Base-by-base conservation (phyloP, 2,113 vertebrate genomes). In the Sphaerodactylus townsendi region DNA sequence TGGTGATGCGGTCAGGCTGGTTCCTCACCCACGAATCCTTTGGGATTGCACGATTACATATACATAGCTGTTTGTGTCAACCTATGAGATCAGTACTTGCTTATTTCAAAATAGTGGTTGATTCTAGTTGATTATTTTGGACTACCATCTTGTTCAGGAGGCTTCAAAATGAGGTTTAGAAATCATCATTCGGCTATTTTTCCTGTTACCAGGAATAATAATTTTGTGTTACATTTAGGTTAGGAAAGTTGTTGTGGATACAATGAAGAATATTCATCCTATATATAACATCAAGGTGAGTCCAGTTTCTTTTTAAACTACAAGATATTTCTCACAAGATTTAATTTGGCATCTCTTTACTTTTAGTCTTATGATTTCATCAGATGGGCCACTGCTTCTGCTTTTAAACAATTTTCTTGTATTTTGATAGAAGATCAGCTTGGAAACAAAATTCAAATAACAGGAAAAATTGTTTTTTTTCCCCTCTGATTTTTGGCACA, bases 271-370 rank as follows among this genome's bases (percentile, higher is more conserved):
- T 94, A 97, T 99, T 92, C 99, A 99, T 89, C 98, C 99, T 44
- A 99, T 99, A 93, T 99, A 99, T 94, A 99, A 99, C 92, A 99
- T 99, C 85, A 99, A 99, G 97, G 99, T 99, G 86, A 95, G 94
- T 30, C 59, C 56, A 59, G 0, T 59, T 72, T 65, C 21, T 25
- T 6, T 65, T 2, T 81, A 4, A 81, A 6, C 3, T 25, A 35
- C 28, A 82, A 82, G 15, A 39, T 46, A 37, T 46, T 81, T 90
- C 79, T 37, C 79, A 59, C 84, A 66, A 73, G 39, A 76, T 2
- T 30, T 69, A 2, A 69, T 17, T 78, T 85, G 44, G 50, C 19
- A 9, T 59, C 21, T 25, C 2, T 73, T 73, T 44, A 25, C 8
- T 23, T 37, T 76, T 39, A 39, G 8, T 28, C 23, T 56, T 21